phyloP scores from a whole-genome alignment of 2,888 invertebrate species.

The Ectemnius continuus region DNA sequence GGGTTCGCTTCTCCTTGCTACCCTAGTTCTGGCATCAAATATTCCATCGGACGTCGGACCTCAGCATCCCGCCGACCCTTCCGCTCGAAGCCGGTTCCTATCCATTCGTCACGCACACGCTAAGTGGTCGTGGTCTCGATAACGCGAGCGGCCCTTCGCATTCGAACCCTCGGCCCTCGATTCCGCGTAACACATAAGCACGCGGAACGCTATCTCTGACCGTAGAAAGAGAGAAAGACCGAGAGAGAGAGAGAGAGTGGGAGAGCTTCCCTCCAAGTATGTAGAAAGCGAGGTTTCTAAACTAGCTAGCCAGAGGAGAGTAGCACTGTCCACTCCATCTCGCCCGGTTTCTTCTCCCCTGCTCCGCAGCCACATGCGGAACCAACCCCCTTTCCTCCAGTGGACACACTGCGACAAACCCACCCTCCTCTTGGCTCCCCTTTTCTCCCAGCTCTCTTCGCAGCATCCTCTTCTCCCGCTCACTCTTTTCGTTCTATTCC shows the following conservation, averaged over 20 bases:
- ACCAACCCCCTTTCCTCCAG: slow-evolving; percentile 56
- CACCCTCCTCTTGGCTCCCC: slow-evolving; percentile 48
- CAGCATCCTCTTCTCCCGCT: slow-evolving; percentile 28
- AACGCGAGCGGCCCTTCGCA: slow-evolving; percentile 58
- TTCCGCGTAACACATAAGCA: slow-evolving; percentile 44
- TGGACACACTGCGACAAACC: slow-evolving; percentile 42
- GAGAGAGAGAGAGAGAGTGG: too few relatives aligned
- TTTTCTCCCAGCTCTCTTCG: slow-evolving; percentile 62
- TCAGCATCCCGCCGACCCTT: slow-evolving; percentile 34
- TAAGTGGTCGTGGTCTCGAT: slow-evolving; percentile 74
- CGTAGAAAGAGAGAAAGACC: slow-evolving; percentile 22
- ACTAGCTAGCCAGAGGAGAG: slow-evolving; percentile 32
- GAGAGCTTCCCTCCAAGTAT: slow-evolving; percentile 45
- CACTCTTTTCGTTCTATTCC: slow-evolving; percentile 47
- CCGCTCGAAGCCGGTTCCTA: slow-evolving; percentile 68
- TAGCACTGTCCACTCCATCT: slow-evolving; percentile 65
- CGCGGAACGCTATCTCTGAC: slow-evolving; percentile 71
- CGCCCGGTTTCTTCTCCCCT: slow-evolving; percentile 63
- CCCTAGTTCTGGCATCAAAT: slow-evolving; percentile 63
- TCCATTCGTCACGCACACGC: slow-evolving; percentile 77
- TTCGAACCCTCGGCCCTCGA: slow-evolving; percentile 31
- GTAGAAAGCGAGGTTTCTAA: slow-evolving; percentile 37
- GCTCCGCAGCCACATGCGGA: slow-evolving; percentile 16
- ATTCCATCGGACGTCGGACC: slow-evolving; percentile 56
- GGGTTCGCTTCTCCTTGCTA: background rate